These are phyloP conservation scores for Acanthiza pusilla DNA, from an alignment of 2,797 vertebrate genomes.

Conservation along the genomic window DNA sequence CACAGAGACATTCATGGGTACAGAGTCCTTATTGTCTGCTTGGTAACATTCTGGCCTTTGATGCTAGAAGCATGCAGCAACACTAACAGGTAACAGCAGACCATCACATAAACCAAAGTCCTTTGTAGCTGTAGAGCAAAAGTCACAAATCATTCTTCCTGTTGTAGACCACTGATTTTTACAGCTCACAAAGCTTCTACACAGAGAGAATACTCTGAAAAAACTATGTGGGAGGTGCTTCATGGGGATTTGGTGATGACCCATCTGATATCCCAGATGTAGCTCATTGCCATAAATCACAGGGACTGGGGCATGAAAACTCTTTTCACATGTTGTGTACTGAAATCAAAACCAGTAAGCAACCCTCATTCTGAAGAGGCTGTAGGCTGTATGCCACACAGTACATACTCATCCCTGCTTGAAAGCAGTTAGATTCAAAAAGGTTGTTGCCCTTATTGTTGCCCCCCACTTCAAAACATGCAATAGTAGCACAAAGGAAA, in stretches of 20 bases:
- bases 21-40: neutral
- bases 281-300: neutral
- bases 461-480: neutral
- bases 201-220: neutral
- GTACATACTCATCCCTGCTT: neutral
- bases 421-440: neutral
- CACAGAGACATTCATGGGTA: neutral
- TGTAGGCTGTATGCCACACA: fast-evolving
- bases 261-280: neutral
- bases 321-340: neutral
- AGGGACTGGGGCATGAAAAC: neutral
- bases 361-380: neutral
- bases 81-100: neutral
- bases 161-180: neutral
- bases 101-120: neutral
- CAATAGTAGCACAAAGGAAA: neutral
- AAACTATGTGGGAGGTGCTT: neutral
- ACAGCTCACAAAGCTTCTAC: neutral
- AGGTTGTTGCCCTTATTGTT: neutral
- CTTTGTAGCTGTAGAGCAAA: neutral
- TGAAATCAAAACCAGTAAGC: neutral
- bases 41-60: neutral
- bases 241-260: neutral
- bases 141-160: neutral
- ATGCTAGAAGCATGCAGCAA: neutral